phyloP scores from a whole-genome alignment of 2,888 invertebrate genomes.

The Acanthosepion esculentum region DNA sequence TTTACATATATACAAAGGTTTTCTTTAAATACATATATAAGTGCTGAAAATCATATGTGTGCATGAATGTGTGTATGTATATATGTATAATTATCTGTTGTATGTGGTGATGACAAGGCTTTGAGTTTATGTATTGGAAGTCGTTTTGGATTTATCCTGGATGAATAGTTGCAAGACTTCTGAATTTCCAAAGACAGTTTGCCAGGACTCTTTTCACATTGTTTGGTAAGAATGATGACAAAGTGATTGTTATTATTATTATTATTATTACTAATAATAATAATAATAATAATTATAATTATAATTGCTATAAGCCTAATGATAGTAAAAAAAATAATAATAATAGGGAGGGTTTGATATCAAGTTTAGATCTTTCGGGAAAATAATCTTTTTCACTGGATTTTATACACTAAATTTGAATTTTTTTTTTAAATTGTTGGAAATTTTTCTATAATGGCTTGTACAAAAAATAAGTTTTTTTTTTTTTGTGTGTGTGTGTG shows the following conservation, averaged over 20 bases:
- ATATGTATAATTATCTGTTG: not conserved
- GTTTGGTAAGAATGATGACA: not conserved
- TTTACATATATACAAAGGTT: conserved; percentile 8
- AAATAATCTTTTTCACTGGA: not conserved
- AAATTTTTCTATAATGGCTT: not conserved
- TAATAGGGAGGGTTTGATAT: not conserved
- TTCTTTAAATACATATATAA: conserved; percentile 33
- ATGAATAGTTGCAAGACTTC: not conserved
- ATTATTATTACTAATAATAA: not conserved
- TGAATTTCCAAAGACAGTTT: not conserved
- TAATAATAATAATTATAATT: not conserved
- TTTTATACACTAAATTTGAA: not conserved
- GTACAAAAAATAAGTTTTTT: not conserved
- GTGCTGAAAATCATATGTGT: not conserved
- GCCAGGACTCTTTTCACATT: not conserved
- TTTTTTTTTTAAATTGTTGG: not conserved
- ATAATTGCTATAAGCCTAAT: not conserved
- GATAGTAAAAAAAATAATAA: not conserved
- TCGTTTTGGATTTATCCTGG: not conserved
- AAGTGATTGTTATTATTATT: not conserved
- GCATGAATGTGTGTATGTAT: not conserved
- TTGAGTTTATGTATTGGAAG: not conserved
- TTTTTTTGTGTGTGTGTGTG: too few relatives aligned
- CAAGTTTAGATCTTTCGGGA: not conserved
- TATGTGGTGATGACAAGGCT: not conserved